Conservation (phyloP, 2,888 invertebrate genomes). For the Leistus spinibarbis region DNA sequence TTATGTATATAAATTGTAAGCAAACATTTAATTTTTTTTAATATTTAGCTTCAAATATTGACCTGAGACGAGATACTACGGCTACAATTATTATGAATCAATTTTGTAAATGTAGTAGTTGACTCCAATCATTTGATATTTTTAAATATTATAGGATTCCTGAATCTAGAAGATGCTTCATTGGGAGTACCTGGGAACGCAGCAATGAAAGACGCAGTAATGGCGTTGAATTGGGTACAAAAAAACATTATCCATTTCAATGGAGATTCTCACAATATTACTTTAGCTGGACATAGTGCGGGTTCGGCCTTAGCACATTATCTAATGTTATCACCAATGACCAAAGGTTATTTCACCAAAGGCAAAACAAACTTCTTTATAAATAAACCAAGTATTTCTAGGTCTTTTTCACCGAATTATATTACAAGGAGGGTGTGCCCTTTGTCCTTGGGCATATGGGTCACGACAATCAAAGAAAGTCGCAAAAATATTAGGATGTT, state of each 20-base stretch:
- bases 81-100: no score
- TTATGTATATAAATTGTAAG: no score
- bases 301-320: slow-evolving; percentile 42
- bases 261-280: slow-evolving; percentile 45
- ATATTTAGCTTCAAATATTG: no score
- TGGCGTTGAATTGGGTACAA: slow-evolving; percentile 42
- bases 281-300: slow-evolving; percentile 46
- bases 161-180: slow-evolving; percentile 33
- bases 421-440: not conserved
- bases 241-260: slow-evolving; percentile 41
- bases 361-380: not conserved
- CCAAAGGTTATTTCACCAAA: not conserved
- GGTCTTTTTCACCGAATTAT: not conserved
- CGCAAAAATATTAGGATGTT: not conserved
- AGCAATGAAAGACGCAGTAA: slow-evolving; percentile 42
- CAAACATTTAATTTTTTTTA: no score
- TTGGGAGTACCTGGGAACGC: slow-evolving; percentile 41
- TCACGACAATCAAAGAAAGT: not conserved
- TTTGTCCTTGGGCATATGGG: not conserved
- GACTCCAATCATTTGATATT: no score
- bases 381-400: not conserved
- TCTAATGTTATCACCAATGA: not conserved
- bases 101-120: no score
- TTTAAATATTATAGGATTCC: slow-evolving; percentile 35
- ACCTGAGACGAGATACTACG: no score